Conservation (phyloP, 2,888 invertebrate genomes). For the Actias luna region DNA sequence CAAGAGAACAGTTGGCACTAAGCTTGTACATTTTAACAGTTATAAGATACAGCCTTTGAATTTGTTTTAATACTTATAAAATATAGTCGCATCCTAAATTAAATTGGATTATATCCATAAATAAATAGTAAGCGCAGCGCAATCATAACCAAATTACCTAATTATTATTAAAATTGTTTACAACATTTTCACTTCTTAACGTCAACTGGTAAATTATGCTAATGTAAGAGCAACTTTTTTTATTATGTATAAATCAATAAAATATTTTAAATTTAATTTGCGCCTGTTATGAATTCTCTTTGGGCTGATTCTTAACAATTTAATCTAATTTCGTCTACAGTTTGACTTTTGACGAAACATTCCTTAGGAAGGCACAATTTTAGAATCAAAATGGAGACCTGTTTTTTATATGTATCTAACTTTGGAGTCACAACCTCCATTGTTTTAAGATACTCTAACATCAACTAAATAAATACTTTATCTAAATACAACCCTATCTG, state of each 20-base stretch:
- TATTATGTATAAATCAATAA: neutral
- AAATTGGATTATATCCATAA: slow-evolving; percentile 6
- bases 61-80: slow-evolving; percentile 12
- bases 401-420: neutral
- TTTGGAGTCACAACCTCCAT: slow-evolving; percentile 31
- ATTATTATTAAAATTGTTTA: slow-evolving; percentile 6
- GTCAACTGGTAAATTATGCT: slow-evolving; percentile 2
- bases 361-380: neutral
- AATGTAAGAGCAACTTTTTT: neutral
- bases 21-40: slow-evolving; percentile 16
- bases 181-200: neutral
- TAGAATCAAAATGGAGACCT: slow-evolving; percentile 9
- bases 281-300: neutral
- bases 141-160: slow-evolving; percentile 5
- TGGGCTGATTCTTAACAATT: neutral
- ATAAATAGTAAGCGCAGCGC: slow-evolving; percentile 11
- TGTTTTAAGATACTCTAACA: slow-evolving; percentile 41
- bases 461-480: slow-evolving; percentile 65
- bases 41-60: slow-evolving; percentile 3
- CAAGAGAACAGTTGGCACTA: slow-evolving; percentile 18
- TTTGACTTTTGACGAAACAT: slow-evolving; percentile 19
- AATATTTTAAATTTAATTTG: neutral
- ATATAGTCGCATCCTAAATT: slow-evolving; percentile 10
- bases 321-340: slow-evolving; percentile 16
- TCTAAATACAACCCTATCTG: slow-evolving; percentile 63